Evolutionary conservation across 2,888 invertebrate species (phyloP), one percentile per base, ranked within the genome.

Genomic region (Tanypteryx hageni): DNA sequence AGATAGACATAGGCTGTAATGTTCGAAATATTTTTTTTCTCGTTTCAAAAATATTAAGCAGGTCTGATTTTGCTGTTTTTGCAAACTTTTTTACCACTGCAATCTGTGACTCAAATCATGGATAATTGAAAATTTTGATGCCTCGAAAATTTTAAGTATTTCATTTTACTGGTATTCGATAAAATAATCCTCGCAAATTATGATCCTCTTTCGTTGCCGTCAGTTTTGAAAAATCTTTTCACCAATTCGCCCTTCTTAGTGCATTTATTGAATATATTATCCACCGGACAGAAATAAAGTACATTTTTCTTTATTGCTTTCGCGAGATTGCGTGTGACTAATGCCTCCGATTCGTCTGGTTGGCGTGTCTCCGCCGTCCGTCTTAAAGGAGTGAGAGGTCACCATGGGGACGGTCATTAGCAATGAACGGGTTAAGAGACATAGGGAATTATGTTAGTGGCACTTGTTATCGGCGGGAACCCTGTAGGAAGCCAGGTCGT

Each of bases 361-460:
- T 76, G 76, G 76, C 76, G 76, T 76, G 76, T 76, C 76, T 76
- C n/a, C n/a, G 22, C 27, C 22, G 11, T 44, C 44, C 44, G 44
- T 44, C 44, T 44, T 44, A 27, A 76, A 27, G 76, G 76, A 76
- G 76, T 76, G 76, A 27, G 76, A 76, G 76, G 76, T 76, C 76
- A 13, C 27, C 27, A 27, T 76, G 76, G 76, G 76, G 76, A 27
- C 27, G 76, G 76, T 22, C 76, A 76, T 76, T 76, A 76, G 76
- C 76, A 76, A 76, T 76, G 76, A 76, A 76, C 22, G 76, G 76
- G 76, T 76, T 76, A 22, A 27, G 22, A 76, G 76, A 76, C 76
- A 76, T 27, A 76, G 76, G 76, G 76, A 76, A 76, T 76, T 76
- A 76, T 76, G 76, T 76, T 76, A 76, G 76, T 76, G 76, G 76